Conservation (phyloP, 2,113 vertebrate genomes). For the Apistogramma diplotaenia region DNA sequence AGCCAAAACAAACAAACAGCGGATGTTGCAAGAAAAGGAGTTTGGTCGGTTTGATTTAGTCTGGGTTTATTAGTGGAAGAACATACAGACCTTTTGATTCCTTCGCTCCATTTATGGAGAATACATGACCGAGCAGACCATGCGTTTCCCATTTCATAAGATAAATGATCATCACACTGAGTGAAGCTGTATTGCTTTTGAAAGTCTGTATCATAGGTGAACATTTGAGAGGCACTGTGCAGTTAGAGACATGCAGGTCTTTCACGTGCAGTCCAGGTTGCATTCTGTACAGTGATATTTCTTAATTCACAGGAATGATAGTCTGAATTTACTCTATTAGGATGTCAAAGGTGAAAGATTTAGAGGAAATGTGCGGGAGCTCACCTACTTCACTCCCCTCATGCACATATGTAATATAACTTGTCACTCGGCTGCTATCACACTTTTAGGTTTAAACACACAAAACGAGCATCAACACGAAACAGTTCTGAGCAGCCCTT, state of each 20-base stretch:
- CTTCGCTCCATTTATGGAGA: constrained; percentile 5
- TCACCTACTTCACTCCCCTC: background rate
- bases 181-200: background rate
- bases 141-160: background rate
- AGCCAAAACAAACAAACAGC: constrained; percentile 71
- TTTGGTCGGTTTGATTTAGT: constrained; percentile 15
- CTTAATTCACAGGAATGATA: constrained; percentile 50
- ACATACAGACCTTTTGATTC: constrained; percentile 19
- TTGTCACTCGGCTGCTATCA: background rate
- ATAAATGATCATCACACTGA: background rate
- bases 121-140: background rate
- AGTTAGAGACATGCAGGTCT: background rate
- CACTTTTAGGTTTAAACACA: background rate
- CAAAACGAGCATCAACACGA: background rate
- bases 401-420: background rate
- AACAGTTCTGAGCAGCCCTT: background rate
- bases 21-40: constrained; percentile 54
- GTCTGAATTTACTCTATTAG: constrained; percentile 14
- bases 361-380: constrained; percentile 68
- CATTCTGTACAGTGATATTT: constrained; percentile 48
- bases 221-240: background rate
- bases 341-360: constrained; percentile 63
- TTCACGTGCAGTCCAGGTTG: constrained; percentile 15
- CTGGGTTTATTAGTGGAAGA: constrained; percentile 14
- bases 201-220: background rate